These are phyloP conservation scores for Dryobotodes eremita DNA, from an alignment of 2,888 invertebrate species.

Conservation along the genomic window DNA sequence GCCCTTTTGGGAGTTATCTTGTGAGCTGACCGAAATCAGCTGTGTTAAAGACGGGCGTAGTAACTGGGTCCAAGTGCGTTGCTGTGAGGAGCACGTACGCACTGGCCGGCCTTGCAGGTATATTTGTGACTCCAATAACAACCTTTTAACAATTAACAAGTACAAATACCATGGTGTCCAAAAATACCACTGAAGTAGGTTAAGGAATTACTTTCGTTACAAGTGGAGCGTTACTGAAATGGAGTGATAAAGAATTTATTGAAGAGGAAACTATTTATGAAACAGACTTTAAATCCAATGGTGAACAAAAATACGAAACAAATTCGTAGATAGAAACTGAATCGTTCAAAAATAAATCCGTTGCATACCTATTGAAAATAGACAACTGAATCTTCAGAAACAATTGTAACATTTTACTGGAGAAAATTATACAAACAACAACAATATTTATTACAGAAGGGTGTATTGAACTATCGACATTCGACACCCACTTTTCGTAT, in stretches of 20 bases:
- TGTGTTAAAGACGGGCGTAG: slow-evolving; percentile 56
- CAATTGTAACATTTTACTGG: background rate
- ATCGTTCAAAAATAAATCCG: background rate
- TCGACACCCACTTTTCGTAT: slow-evolving; percentile 18
- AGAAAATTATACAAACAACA: background rate
- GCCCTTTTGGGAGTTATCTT: slow-evolving; percentile 45
- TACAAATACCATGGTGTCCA: slow-evolving; percentile 39
- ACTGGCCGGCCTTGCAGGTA: slow-evolving; percentile 69
- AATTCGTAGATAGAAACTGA: background rate
- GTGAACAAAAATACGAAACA: background rate
- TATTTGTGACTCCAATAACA: slow-evolving; percentile 67
- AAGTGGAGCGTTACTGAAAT: slow-evolving; percentile 25
- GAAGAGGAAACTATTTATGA: background rate
- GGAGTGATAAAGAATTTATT: slow-evolving; percentile 33
- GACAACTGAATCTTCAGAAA: background rate
- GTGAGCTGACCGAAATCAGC: slow-evolving; percentile 45
- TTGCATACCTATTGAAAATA: background rate
- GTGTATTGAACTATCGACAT: slow-evolving; percentile 6
- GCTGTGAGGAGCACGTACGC: slow-evolving; percentile 77
- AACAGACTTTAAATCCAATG: slow-evolving; percentile 2
- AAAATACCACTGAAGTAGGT: slow-evolving; percentile 39
- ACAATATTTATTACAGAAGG: slow-evolving; percentile 17
- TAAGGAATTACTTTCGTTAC: slow-evolving; percentile 31
- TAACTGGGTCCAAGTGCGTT: slow-evolving; percentile 70
- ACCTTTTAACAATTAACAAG: slow-evolving; percentile 52